Evolutionary conservation across 1,140 invertebrate species (phyloP).

Genomic region (Phymorhynchus buccinoides): DNA sequence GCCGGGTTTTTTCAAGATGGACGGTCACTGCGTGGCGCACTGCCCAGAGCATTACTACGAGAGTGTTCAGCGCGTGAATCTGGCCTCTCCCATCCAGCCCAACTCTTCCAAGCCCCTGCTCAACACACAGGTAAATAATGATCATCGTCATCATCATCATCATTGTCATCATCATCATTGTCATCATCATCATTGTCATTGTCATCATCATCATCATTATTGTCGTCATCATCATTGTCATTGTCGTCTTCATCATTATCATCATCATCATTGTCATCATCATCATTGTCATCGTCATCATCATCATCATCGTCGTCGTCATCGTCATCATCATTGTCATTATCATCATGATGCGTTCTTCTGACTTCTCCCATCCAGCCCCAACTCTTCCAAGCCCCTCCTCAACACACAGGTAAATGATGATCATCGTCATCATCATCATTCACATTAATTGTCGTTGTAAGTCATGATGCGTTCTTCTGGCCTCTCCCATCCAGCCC

Average conservation of each 20-base stretch:
- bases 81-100: slow-evolving; percentile 47
- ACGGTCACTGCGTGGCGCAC: slow-evolving; percentile 62
- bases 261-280: too few species aligned
- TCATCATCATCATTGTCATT: too few species aligned
- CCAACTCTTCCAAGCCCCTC: slow-evolving; percentile 44
- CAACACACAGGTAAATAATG: slow-evolving; percentile 48
- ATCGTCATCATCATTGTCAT: too few species aligned
- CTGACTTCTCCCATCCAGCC: slow-evolving; percentile 48
- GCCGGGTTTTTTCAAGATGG: slow-evolving; percentile 65
- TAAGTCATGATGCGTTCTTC: too few species aligned
- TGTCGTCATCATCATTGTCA: too few species aligned
- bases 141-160: not conserved
- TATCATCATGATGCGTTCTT: too few species aligned
- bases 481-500: too few species aligned
- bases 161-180: not conserved
- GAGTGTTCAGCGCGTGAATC: slow-evolving; percentile 58
- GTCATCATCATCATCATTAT: too few species aligned
- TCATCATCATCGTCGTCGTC: too few species aligned
- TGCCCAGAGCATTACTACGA: slow-evolving; percentile 68
- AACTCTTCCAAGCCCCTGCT: slow-evolving; percentile 46
- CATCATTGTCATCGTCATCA: too few species aligned
- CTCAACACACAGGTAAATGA: slow-evolving; percentile 49
- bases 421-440: not conserved
- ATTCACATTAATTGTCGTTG: too few species aligned
- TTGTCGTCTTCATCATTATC: too few species aligned